phyloP scores from a whole-genome alignment of 92 coral and sea anemone genomes.

The Pocillopora meandrina region DNA sequence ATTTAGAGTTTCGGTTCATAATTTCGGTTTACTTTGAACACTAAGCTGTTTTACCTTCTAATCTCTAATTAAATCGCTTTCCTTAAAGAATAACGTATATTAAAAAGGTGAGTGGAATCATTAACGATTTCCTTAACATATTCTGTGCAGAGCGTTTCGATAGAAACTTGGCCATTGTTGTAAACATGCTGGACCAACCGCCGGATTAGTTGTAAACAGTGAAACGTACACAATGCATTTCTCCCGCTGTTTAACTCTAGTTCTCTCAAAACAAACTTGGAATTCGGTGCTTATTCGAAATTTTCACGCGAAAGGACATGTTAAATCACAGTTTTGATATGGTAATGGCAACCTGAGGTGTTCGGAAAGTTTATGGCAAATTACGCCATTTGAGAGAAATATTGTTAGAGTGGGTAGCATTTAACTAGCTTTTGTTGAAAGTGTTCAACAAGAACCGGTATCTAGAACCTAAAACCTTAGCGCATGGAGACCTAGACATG shows the following conservation, averaged over 20 bases:
- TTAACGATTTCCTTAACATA: neutral
- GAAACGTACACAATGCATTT: neutral
- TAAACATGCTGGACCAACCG: slow-evolving; percentile 22
- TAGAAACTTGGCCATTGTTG: slow-evolving; percentile 15
- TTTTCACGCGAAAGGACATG: neutral
- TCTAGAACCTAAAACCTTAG: neutral
- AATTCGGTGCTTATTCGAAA: neutral
- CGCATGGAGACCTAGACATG: too few species aligned
- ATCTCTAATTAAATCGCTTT: neutral
- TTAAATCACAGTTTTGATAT: neutral
- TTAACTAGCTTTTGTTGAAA: neutral
- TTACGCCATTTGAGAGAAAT: neutral
- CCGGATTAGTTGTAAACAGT: neutral
- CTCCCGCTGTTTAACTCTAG: slow-evolving; percentile 15
- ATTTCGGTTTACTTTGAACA: neutral
- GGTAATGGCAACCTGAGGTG: neutral
- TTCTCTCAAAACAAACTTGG: neutral
- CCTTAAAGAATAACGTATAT: too few species aligned
- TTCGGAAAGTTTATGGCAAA: too few species aligned
- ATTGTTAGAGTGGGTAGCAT: neutral
- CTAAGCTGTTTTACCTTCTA: neutral
- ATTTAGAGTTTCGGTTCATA: neutral
- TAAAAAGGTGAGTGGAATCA: neutral
- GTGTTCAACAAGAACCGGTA: neutral
- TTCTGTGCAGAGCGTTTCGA: neutral